A percentile compares a stretch with the other conserved stretches of the same genome.
These are phyloP conservation scores for Nymphalis polychloros DNA, from an alignment of 2,888 invertebrate species.

Conservation along the genomic window DNA sequence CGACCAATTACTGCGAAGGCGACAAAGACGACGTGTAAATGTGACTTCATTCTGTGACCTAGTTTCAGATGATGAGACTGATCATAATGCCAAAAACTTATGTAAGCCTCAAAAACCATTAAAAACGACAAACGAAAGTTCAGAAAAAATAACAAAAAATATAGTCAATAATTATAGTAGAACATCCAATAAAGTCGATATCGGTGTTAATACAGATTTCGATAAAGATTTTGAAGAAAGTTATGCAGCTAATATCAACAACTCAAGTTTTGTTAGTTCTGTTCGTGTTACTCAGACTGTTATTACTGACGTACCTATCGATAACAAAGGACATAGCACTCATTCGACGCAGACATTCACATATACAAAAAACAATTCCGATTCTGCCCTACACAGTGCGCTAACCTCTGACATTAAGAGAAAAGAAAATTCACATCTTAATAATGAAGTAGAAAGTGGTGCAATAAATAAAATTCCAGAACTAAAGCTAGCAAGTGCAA, in stretches of 20 bases:
- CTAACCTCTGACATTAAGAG: too few relatives aligned
- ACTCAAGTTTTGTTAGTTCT: background rate
- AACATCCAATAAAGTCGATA: background rate
- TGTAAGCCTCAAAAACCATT: background rate
- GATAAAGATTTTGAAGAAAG: constrained; percentile 23
- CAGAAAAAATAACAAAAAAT: background rate
- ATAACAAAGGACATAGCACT: background rate
- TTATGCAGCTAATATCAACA: constrained; percentile 17
- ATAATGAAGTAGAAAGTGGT: too few relatives aligned
- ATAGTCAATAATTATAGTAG: background rate
- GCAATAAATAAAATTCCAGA: too few relatives aligned
- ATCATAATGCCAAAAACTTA: background rate
- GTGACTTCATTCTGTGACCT: background rate
- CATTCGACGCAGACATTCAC: background rate
- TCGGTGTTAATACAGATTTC: constrained; percentile 26
- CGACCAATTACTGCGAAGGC: background rate
- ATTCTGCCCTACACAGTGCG: too few relatives aligned
- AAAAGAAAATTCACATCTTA: too few relatives aligned
- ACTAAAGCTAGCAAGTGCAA: background rate
- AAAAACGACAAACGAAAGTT: background rate
- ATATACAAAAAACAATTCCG: background rate
- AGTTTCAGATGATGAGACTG: constrained; percentile 1
- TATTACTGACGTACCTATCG: background rate
- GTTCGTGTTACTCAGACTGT: background rate
- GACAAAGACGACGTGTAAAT: background rate